Conservation (phyloP, 2,888 invertebrate genomes). For the Crocallis elinguaria region DNA sequence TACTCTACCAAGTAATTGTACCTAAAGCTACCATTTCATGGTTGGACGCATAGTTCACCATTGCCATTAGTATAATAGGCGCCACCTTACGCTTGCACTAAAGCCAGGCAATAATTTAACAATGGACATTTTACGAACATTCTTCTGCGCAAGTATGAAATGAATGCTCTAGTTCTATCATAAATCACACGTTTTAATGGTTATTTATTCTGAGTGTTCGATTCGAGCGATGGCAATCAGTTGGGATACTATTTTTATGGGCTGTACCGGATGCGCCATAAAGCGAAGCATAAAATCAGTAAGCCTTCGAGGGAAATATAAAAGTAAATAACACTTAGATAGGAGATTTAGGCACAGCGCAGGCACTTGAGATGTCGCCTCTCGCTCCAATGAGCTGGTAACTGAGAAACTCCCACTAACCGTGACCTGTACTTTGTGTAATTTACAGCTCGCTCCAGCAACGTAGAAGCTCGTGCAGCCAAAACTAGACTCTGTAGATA, state of each 20-base stretch:
- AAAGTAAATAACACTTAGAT: conserved; percentile 80
- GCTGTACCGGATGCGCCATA: conserved; percentile 77
- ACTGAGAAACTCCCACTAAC: conserved; percentile 48
- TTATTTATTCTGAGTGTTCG: conserved; percentile 68
- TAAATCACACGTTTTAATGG: conserved; percentile 74
- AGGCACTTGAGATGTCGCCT: conserved; percentile 48
- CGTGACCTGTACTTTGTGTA: conserved; percentile 57
- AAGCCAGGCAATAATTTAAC: conserved; percentile 39
- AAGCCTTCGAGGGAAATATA: conserved; percentile 74
- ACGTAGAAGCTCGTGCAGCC: conserved; percentile 2
- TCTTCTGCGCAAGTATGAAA: conserved; percentile 44
- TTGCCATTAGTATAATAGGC: conserved; percentile 37
- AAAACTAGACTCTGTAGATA: not conserved
- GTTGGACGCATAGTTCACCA: conserved; percentile 31
- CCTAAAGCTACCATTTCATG: conserved; percentile 25
- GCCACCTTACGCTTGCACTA: conserved; percentile 35
- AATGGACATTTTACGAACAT: conserved; percentile 42
- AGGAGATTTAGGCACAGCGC: conserved; percentile 66
- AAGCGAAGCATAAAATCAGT: conserved; percentile 78
- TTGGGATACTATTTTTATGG: conserved; percentile 78
- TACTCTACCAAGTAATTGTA: conserved; percentile 23
- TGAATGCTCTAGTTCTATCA: conserved; percentile 53
- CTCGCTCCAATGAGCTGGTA: conserved; percentile 57
- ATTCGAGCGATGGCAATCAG: conserved; percentile 75
- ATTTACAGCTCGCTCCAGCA: conserved; percentile 34